phyloP scores from a whole-genome alignment of 1,140 invertebrate genomes.

The Thrips palmi region DNA sequence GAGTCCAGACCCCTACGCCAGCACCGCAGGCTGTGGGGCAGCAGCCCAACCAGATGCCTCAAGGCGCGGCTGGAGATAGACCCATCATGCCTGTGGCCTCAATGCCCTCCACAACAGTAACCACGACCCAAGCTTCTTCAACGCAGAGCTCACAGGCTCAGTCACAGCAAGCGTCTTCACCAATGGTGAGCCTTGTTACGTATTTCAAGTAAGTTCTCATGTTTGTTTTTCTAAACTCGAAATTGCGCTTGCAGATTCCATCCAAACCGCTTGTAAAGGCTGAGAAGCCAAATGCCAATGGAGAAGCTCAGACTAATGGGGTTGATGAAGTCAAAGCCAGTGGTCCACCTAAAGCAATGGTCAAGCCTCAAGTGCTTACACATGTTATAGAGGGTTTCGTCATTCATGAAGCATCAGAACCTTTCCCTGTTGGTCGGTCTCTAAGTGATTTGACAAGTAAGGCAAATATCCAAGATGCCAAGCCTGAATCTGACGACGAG shows the following conservation, averaged over 20 bases:
- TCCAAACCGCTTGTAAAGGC: not conserved
- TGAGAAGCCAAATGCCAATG: conserved; percentile 1
- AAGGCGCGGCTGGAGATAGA: conserved; percentile 21
- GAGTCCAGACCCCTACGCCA: conserved; percentile 25
- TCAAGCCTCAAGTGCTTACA: conserved; percentile 88
- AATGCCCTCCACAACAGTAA: conserved; percentile 19
- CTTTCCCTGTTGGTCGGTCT: conserved; percentile 64
- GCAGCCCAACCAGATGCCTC: conserved; percentile 19
- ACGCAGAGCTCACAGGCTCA: conserved; percentile 2
- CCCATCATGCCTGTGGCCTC: conserved; percentile 35
- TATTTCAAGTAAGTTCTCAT: not conserved
- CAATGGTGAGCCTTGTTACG: not conserved
- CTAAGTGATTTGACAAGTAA: conserved; percentile 26
- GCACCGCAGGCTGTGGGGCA: conserved; percentile 22
- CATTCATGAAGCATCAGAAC: conserved; percentile 72
- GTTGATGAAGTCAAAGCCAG: conserved; percentile 39
- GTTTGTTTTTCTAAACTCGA: not conserved
- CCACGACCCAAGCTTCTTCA: conserved; percentile 2
- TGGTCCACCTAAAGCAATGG: conserved; percentile 68
- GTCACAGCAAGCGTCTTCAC: not conserved
- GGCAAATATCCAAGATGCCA: no score
- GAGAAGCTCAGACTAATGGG: conserved; percentile 11
- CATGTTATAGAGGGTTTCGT: conserved; percentile 95
- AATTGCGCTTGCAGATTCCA: not conserved
- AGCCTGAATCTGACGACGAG: conserved; percentile 38